Conservation (phyloP, 2,113 vertebrate genomes). For the Tiliqua scincoides region DNA sequence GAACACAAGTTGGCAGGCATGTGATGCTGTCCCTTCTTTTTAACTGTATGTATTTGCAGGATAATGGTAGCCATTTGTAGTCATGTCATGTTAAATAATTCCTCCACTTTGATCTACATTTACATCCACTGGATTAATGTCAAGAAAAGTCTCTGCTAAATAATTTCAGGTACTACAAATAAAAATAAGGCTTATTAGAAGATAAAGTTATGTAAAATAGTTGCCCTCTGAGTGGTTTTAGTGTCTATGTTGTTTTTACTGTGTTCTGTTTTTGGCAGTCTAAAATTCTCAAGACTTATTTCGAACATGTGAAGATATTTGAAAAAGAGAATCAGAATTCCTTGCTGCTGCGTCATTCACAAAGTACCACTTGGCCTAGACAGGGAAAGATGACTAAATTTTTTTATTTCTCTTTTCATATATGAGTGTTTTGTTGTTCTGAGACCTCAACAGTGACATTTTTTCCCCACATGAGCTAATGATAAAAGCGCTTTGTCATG, state of each 20-base stretch:
- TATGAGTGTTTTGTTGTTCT: neutral
- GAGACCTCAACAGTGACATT: neutral
- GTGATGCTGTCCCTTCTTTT: neutral
- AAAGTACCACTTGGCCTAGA: neutral
- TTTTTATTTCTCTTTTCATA: neutral
- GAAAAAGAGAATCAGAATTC: neutral
- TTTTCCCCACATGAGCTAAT: neutral
- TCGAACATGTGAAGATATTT: neutral
- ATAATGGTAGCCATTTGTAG: neutral
- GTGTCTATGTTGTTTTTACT: neutral
- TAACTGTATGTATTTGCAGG: neutral
- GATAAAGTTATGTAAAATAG: neutral
- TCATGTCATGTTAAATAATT: neutral
- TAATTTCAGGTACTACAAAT: neutral
- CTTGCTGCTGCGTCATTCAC: neutral
- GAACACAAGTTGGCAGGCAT: neutral
- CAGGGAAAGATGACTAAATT: neutral
- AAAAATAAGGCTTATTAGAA: neutral
- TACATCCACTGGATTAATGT: neutral
- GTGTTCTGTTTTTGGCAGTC: conserved; percentile 12
- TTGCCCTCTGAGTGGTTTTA: neutral
- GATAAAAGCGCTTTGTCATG: neutral
- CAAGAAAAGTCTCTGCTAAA: neutral
- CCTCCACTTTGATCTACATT: neutral
- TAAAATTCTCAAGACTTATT: conserved; percentile 3